Evolutionary conservation across 2,797 vertebrate genomes (phyloP).

Genomic region (Pteropus rufus): DNA sequence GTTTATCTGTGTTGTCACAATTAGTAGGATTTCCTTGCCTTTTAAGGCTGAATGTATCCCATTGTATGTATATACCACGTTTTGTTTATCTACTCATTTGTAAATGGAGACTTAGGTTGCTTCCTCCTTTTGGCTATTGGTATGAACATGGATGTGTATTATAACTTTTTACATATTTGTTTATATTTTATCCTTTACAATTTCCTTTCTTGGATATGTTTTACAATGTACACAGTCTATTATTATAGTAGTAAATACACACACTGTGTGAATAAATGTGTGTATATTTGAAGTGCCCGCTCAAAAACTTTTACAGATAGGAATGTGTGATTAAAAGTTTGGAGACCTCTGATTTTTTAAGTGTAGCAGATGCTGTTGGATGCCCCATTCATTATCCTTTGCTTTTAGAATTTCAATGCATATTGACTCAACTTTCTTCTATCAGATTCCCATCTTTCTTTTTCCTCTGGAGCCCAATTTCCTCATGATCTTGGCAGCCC

Average conservation of each 20-base stretch:
- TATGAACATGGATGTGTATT: neutral
- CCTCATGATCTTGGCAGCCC: neutral
- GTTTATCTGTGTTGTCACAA: neutral
- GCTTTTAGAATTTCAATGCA: neutral
- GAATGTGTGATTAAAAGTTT: neutral
- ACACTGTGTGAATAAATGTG: neutral
- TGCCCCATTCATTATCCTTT: neutral
- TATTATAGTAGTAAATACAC: neutral
- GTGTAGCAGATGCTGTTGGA: neutral
- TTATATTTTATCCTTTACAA: slow-evolving; percentile 4
- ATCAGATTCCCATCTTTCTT: neutral
- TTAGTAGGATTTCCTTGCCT: neutral
- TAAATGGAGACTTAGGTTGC: neutral
- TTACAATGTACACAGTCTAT: neutral
- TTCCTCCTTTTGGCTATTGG: neutral
- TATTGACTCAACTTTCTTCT: neutral
- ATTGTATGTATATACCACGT: too few relatives aligned
- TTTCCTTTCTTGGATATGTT: neutral
- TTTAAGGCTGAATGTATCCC: neutral
- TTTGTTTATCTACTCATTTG: neutral
- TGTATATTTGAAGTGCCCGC: neutral
- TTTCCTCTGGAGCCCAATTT: neutral
- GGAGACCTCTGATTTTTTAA: neutral
- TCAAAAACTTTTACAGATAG: neutral
- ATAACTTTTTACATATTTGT: neutral